These are phyloP conservation scores for Kryptolebias marmoratus DNA, from an alignment of 2,113 vertebrate species.

Conservation along the genomic window DNA sequence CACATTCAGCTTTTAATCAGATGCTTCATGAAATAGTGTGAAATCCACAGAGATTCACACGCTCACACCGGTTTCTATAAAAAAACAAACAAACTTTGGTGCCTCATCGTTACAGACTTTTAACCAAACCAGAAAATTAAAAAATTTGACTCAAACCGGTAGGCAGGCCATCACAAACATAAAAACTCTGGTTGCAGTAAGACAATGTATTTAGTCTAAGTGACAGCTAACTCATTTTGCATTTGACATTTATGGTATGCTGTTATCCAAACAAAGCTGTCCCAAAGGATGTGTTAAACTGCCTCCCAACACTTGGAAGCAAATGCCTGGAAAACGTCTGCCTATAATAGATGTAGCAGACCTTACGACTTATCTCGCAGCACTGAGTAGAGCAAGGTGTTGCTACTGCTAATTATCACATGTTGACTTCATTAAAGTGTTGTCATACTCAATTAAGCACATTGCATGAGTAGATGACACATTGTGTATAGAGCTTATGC, in stretches of 20 bases:
- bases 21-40: too few species aligned
- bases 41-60: too few species aligned
- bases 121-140: conserved; percentile 2
- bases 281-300: conserved; percentile 45
- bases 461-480: neutral
- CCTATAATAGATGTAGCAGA: too few species aligned
- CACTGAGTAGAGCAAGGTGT: conserved; percentile 17
- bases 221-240: conserved; percentile 37
- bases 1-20: too few species aligned
- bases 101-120: neutral
- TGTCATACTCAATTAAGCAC: conserved; percentile 11
- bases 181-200: conserved; percentile 21
- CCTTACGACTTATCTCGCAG: conserved; percentile 17
- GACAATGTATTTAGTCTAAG: conserved; percentile 46
- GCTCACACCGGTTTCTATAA: too few species aligned
- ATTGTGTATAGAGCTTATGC: neutral
- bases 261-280: conserved; percentile 47
- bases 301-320: too few species aligned
- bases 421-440: conserved; percentile 48
- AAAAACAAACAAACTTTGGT: too few species aligned
- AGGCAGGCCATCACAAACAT: neutral
- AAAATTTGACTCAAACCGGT: neutral
- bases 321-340: too few species aligned
- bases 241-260: conserved; percentile 44
- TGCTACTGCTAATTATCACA: conserved; percentile 37